A percentile compares a stretch with the other conserved stretches of the same genome.
phyloP scores from a whole-genome alignment of 2,113 vertebrate species.

The Nansenia antarctica region DNA sequence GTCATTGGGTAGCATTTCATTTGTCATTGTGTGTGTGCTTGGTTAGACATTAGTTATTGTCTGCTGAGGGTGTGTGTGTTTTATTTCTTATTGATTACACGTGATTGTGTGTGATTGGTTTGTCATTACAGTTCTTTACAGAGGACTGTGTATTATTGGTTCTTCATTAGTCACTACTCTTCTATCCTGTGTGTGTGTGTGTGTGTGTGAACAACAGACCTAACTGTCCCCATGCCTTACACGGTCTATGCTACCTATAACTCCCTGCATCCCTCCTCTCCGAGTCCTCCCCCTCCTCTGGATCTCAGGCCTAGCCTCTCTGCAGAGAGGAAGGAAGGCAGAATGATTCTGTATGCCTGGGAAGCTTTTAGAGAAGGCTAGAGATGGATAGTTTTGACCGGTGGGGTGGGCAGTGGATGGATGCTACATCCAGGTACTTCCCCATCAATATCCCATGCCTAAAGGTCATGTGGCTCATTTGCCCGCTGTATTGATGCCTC shows the following conservation, averaged over 20 bases:
- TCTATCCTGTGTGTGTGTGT: neutral
- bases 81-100: too few relatives aligned
- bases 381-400: too few relatives aligned
- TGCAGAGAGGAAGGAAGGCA: neutral
- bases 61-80: too few relatives aligned
- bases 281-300: neutral
- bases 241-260: neutral
- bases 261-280: neutral
- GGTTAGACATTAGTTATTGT: too few relatives aligned
- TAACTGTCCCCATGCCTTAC: too few relatives aligned
- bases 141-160: too few relatives aligned
- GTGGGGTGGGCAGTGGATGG: too few relatives aligned
- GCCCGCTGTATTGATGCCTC: neutral
- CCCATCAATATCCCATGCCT: neutral
- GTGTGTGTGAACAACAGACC: neutral
- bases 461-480: conserved; percentile 24
- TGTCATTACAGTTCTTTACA: too few relatives aligned
- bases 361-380: too few relatives aligned
- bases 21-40: neutral
- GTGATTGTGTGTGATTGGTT: too few relatives aligned
- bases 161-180: too few relatives aligned
- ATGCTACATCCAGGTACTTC: neutral
- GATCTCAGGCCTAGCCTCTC: conserved; percentile 7
- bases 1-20: neutral
- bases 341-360: neutral